Base-by-base conservation (phyloP, 2,113 vertebrate genomes). In the Nothoprocta perdicaria region DNA sequence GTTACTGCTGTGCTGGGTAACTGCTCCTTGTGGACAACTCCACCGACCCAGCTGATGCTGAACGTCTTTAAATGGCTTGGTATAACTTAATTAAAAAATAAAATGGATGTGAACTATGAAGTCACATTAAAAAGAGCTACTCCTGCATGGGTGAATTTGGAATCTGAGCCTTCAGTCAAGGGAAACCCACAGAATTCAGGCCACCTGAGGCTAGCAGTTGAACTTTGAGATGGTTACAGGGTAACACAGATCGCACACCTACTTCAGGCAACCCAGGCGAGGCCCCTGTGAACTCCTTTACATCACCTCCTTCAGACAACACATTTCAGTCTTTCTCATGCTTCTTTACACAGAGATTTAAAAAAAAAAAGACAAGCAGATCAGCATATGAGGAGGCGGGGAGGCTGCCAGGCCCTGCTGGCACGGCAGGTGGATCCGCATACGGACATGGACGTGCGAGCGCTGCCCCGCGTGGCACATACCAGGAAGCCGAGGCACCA, bases 401-500 rank as follows among this genome's bases (percentile, higher is more conserved):
- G 46, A 18, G 10, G 46, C 46, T 10, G 46, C 46, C 46, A 10
- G 19, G 46, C 17, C 19, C 45, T 45, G 45, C 43, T 43, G 41
- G 43, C 43, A 15, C 14, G 43, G 43, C 14, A 15, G 15, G 43
- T 16, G 16, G 43, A 16, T 15, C 41, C 13, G 41, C 35, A 38
- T 8, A 15, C 11, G 41, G 45, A 45, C 45, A 17, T 16, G 16
- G 46, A 21, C 18, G 8, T 18, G 46, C 19, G 19, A 46, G 46
- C 46, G 9, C 46, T 46, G 46, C 46, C 45, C 45, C 46, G 19
- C 46, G 46, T 9, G 19, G 46, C 46, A 7, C 19, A 8, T 46
- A 85, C 45, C 71, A 78, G 74, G 68, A 67, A 92, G 80, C 84
- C 74, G 92, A 78, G 61, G 68, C 73, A 52, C 38, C 85, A 80